phyloP scores from a whole-genome alignment of 2,888 invertebrate genomes.

The Lasioglossum oenotherae region DNA sequence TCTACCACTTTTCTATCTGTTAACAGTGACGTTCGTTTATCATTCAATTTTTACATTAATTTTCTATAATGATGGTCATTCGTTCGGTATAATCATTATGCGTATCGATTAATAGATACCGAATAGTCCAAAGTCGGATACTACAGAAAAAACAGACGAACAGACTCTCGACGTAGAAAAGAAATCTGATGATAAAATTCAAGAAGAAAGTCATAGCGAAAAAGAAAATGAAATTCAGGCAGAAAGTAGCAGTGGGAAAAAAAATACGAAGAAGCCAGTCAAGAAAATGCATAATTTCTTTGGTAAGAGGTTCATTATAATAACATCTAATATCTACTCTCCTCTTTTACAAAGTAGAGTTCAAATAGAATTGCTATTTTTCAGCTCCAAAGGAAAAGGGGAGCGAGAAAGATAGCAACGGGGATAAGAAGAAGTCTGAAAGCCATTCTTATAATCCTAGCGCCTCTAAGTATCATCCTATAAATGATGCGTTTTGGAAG shows the following conservation, averaged over 20 bases:
- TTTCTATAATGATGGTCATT: not conserved
- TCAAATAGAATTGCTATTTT: slow-evolving; percentile 33
- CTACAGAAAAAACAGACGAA: slow-evolving; percentile 56
- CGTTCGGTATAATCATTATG: not conserved
- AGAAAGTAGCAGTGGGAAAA: slow-evolving; percentile 38
- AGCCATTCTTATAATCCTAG: slow-evolving; percentile 89
- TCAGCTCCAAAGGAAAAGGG: slow-evolving; percentile 69
- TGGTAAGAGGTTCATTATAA: slow-evolving; percentile 60
- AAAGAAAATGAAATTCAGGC: slow-evolving; percentile 53
- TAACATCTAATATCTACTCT: not conserved
- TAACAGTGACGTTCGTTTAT: not conserved
- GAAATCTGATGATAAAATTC: slow-evolving; percentile 53
- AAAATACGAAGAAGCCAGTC: slow-evolving; percentile 53
- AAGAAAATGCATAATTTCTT: slow-evolving; percentile 76
- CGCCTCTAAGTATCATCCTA: slow-evolving; percentile 91
- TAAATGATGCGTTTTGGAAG: slow-evolving; percentile 93
- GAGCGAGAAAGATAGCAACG: slow-evolving; percentile 57
- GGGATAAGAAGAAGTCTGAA: slow-evolving; percentile 62
- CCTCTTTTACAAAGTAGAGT: not conserved
- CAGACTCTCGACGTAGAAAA: slow-evolving; percentile 56
- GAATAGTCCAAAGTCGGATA: slow-evolving; percentile 68
- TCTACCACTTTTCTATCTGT: no score
- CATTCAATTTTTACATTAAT: not conserved
- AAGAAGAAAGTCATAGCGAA: slow-evolving; percentile 49
- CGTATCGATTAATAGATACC: slow-evolving; percentile 58